Percentiles rank a stretch among this genome's conserved stretches.
phyloP scores from a whole-genome alignment of 2,888 invertebrate species.

The Trichacis sp. region DNA sequence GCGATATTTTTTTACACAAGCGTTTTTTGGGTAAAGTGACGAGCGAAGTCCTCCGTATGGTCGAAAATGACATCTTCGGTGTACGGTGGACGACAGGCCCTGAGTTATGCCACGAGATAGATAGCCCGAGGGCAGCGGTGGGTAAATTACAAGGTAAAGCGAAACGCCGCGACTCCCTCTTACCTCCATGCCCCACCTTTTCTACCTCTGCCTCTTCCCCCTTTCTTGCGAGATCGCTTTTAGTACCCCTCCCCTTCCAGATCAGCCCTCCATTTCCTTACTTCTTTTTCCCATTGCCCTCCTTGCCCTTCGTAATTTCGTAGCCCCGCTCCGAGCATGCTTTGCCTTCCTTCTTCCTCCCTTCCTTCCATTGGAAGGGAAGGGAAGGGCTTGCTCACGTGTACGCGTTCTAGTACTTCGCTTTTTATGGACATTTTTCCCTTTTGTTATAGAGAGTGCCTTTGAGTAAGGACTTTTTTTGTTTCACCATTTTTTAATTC shows the following conservation, averaged over 20 bases:
- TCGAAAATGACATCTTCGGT: conserved; percentile 55
- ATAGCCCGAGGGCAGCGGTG: conserved; percentile 65
- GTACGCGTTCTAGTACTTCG: too few relatives aligned
- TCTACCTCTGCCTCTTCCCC: conserved; percentile 16
- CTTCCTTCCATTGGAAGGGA: too few relatives aligned
- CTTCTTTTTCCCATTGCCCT: background rate
- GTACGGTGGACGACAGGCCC: conserved; percentile 54
- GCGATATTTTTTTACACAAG: too few relatives aligned
- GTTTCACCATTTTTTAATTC: too few relatives aligned
- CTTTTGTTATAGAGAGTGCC: too few relatives aligned
- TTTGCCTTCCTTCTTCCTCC: background rate
- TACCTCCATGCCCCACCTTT: conserved; percentile 17
- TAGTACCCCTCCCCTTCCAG: conserved; percentile 1
- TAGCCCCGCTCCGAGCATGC: background rate
- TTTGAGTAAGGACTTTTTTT: too few relatives aligned
- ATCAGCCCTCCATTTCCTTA: background rate
- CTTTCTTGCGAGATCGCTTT: background rate
- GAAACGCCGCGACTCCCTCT: conserved; percentile 44
- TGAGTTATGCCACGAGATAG: conserved; percentile 64
- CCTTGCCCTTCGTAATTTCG: conserved; percentile 9
- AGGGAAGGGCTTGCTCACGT: too few relatives aligned
- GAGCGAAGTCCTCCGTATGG: conserved; percentile 12
- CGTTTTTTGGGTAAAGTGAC: background rate
- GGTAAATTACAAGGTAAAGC: conserved; percentile 67
- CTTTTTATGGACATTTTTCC: too few relatives aligned